These are phyloP conservation scores for Myrmophylax atrothorax DNA, from an alignment of 2,113 vertebrate genomes.

Conservation along the genomic window DNA sequence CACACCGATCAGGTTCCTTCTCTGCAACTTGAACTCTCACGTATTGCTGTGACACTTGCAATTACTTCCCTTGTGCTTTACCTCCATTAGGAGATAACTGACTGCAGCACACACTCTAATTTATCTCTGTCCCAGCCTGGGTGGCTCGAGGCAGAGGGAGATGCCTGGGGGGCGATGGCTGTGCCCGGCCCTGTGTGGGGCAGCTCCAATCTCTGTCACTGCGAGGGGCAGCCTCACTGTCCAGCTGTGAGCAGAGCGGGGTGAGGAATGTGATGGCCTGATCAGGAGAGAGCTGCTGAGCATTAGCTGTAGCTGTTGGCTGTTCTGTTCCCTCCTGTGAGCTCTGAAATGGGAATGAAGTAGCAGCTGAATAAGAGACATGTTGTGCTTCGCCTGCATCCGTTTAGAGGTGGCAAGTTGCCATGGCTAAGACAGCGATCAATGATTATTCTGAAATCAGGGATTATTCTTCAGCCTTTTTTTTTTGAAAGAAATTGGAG, in stretches of 20 bases:
- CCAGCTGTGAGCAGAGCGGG: slow-evolving; percentile 13
- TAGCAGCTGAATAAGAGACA: neutral
- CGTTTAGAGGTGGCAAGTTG: neutral
- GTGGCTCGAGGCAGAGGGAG: accelerated
- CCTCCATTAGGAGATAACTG: neutral
- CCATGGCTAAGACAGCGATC: neutral
- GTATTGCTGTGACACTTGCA: neutral
- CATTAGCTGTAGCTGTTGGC: slow-evolving; percentile 4
- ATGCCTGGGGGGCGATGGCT: neutral
- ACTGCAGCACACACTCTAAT: neutral
- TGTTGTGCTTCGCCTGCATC: neutral
- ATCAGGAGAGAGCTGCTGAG: slow-evolving; percentile 4
- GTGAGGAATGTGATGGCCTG: neutral
- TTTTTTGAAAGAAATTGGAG: neutral
- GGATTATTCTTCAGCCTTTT: neutral
- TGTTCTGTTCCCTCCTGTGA: slow-evolving; percentile 20
- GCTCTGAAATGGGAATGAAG: slow-evolving; percentile 12
- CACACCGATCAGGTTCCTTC: neutral
- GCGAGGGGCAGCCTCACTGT: neutral
- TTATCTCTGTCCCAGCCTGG: accelerated
- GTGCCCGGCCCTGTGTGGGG: accelerated
- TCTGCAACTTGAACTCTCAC: neutral
- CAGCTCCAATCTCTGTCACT: neutral
- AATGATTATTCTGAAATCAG: neutral
- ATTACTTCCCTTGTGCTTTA: neutral